Evolutionary conservation across 37 sponge, comb jelly and placozoan genomes (phyloP), one percentile per base, ranked within the genome.

Genomic region (Beroe forskalii): DNA sequence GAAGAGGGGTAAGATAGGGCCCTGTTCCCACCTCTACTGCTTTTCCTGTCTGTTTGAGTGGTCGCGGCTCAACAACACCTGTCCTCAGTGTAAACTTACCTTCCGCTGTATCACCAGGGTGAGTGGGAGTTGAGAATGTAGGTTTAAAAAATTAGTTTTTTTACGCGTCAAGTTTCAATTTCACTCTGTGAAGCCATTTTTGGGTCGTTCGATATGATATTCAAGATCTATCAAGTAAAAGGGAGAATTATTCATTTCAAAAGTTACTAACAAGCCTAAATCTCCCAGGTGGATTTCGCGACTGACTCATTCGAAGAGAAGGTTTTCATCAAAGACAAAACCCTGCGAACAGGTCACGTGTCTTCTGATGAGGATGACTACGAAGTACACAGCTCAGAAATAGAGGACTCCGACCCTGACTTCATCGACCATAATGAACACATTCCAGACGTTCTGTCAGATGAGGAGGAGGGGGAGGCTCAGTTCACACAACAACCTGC

Each of bases 1-100:
- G 75, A 72, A 72, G 75, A 36, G 75, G 31, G 75, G 75, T 33
- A 72, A 72, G 40, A 37, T 72, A 37, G 75, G 75, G 40, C 75
- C 75, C 8, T 72, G 75, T 37, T 72, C 75, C 39, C 75, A 72
- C 39, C 75, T 72, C 12, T 72, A 72, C 40, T 72, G 75, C 39
- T 72, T 32, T 33, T 36, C 75, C 4, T 72, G 75, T 72, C 75
- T 72, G 9, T 20, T 72, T 8, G 75, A 72, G 75, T 72, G 75
- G 75, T 35, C 39, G 31, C 28, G 35, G 20, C 39, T 72, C 1
- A 72, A 72, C 75, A 72, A 72, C 75, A 38, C 75, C 9, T 72
- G 75, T 33, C 75, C 75, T 3, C 75, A 72, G 75, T 72, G 75
- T 20, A 72, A 72, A 37, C 6, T 38, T 8, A 37, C 20, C 9